Base-by-base conservation (phyloP, 2,797 vertebrate genomes). In the Gallinago solitaria region DNA sequence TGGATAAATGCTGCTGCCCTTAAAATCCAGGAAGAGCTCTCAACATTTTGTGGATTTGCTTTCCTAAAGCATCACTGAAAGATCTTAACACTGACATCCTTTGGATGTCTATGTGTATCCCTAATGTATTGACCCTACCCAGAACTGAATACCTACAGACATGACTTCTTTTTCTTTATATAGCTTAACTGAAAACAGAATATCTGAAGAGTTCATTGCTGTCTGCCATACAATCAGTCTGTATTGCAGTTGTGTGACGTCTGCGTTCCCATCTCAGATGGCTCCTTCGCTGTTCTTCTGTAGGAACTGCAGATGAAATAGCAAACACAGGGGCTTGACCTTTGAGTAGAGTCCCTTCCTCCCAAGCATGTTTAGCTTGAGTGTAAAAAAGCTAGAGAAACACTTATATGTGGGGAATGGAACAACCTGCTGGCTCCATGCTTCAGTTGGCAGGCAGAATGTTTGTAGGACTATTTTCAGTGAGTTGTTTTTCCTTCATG, bases 201-300 rank as follows among this genome's bases (percentile, higher is more conserved):
- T 71, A 43, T 18, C 9, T 3, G 2, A 50, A 5, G 28, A 48
- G 9, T 16, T 56, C 35, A 30, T 35, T n/a, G 24, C 1, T 53
- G 9, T 9, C 16, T 12, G 1, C 3, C 18, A 11, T 47, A 3
- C 27, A 24, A 14, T 35, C 5, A 2, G 57, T 17, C 27, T 4
- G 3, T 37, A 25, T 41, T 9, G 2, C 21, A 16, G 28, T n/a
- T 11, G 23, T 0, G 4, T 23, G 3, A 16, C n/a, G 11, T 39
- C 9, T 0, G 0, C 23, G 7, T 76, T 41, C 20, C 18, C 0
- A 0, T 50, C 23, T 33, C 67, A 35, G 37, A 21, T 24, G 65
- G 18, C 10, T 83, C 11, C 9, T n/a, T 7, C 9, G 12, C 13
- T 45, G 15, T 23, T 93, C 15, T 24, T 60, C 14, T 1, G 0